Evolutionary conservation across 2,797 vertebrate genomes (phyloP).

Genomic region (Lacerta agilis): DNA sequence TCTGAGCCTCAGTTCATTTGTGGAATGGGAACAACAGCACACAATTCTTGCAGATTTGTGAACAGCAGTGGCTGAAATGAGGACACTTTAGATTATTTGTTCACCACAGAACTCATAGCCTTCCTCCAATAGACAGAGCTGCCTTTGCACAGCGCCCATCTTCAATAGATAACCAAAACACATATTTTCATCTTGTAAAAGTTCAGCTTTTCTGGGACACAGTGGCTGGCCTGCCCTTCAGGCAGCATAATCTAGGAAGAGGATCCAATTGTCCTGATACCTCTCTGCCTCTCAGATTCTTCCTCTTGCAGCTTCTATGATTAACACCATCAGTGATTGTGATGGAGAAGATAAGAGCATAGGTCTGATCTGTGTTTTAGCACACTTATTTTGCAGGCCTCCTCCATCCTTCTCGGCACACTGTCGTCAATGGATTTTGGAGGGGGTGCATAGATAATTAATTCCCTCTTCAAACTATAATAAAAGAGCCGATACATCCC

Average conservation of each 20-base stretch:
- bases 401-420: not conserved
- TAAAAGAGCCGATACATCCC: too few species aligned
- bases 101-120: not conserved
- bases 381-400: not conserved
- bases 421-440: not conserved
- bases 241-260: not conserved
- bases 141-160: not conserved
- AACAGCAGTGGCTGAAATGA: not conserved
- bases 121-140: not conserved
- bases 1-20: not conserved
- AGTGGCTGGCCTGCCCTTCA: not conserved
- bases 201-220: not conserved
- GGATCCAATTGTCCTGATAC: not conserved
- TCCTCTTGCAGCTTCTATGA: not conserved
- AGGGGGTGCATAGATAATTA: too few species aligned
- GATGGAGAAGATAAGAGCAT: not conserved
- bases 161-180: not conserved
- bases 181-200: not conserved
- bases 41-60: not conserved
- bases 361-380: not conserved
- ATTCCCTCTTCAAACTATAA: not conserved
- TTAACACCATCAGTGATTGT: conserved; percentile 7
- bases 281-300: not conserved
- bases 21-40: not conserved
- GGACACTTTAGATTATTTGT: not conserved